These are phyloP conservation scores for Papilio helenus DNA, from an alignment of 1,140 invertebrate species.

Conservation along the genomic window DNA sequence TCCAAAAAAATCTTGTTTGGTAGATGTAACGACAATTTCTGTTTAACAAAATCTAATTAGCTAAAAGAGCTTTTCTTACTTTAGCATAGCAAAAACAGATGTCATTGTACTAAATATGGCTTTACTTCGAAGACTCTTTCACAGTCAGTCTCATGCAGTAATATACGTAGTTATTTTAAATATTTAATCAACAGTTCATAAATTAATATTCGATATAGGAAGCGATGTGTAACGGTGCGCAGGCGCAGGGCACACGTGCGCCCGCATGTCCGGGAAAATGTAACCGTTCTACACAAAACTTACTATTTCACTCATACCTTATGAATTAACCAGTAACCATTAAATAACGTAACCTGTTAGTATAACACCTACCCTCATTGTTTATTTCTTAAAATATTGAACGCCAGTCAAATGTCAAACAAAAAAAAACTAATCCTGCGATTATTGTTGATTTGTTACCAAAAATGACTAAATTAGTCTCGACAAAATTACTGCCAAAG, in stretches of 20 bases:
- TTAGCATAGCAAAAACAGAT: background rate
- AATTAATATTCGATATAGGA: slow-evolving; percentile 66
- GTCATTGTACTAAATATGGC: background rate
- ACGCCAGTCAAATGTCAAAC: background rate
- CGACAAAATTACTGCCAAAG: background rate
- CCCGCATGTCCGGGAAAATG: slow-evolving; percentile 65
- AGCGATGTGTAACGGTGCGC: slow-evolving; percentile 51
- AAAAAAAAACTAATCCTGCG: background rate
- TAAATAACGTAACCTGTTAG: slow-evolving; percentile 33
- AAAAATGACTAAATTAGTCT: background rate
- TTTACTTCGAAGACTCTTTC: too few relatives aligned
- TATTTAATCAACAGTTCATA: slow-evolving; percentile 34
- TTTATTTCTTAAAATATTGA: background rate
- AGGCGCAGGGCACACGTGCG: slow-evolving; percentile 53
- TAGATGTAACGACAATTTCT: too few relatives aligned
- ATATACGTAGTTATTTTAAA: background rate
- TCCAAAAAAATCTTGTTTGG: too few relatives aligned
- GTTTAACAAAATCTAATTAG: too few relatives aligned
- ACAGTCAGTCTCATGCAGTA: too few relatives aligned
- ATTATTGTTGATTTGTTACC: background rate
- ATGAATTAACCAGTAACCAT: slow-evolving; percentile 47
- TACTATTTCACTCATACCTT: slow-evolving; percentile 47
- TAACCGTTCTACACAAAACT: slow-evolving; percentile 23
- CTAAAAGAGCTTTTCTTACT: too few relatives aligned
- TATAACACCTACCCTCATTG: background rate